These are phyloP conservation scores for Neomonachus schauinslandi DNA, from an alignment of 2,113 vertebrate genomes.

Conservation along the genomic window DNA sequence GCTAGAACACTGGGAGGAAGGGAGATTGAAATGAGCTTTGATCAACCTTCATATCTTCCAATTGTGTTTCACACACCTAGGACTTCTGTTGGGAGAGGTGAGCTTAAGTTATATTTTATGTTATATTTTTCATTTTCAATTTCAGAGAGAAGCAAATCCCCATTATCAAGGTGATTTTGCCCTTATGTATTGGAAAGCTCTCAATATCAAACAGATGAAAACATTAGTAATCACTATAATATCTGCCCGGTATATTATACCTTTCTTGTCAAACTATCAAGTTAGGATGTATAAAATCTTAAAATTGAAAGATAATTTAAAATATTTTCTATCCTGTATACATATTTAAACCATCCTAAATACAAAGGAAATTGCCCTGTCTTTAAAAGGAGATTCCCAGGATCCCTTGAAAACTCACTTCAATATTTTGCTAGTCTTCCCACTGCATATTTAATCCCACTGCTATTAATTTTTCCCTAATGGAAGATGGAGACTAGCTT, in stretches of 20 bases:
- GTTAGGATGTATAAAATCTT: not conserved
- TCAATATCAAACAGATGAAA: not conserved
- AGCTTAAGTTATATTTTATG: not conserved
- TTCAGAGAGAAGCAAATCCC: not conserved
- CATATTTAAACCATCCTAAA: not conserved
- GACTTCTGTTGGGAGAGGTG: not conserved
- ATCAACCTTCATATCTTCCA: not conserved
- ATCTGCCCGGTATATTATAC: not conserved
- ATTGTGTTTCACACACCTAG: not conserved
- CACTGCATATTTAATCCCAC: not conserved
- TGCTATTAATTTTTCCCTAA: not conserved
- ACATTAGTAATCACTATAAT: not conserved
- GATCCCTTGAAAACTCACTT: not conserved
- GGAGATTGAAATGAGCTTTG: constrained; percentile 10
- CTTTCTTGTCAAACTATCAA: constrained; percentile 9
- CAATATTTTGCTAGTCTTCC: not conserved
- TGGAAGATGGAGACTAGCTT: not conserved
- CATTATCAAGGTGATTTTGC: not conserved
- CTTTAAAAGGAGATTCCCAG: not conserved
- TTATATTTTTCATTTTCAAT: not conserved
- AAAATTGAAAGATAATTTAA: not conserved
- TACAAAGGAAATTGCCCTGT: not conserved
- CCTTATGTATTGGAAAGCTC: not conserved
- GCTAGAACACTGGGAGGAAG: not conserved
- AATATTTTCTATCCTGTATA: not conserved